Conservation (phyloP, 2,888 invertebrate species). For the Ophioninae sp. region DNA sequence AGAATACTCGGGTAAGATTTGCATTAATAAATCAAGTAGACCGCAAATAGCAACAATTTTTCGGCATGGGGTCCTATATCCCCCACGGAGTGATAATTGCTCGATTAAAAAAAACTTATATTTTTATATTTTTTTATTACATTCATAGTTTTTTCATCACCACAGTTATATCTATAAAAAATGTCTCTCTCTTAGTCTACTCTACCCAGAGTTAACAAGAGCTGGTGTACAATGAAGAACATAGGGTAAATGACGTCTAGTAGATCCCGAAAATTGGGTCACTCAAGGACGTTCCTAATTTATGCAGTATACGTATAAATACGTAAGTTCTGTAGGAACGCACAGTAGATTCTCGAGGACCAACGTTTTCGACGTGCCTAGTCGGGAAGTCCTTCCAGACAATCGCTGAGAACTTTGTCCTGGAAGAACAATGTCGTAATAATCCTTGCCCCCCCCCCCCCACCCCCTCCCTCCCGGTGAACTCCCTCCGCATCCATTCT, state of each 20-base stretch:
- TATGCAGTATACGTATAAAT: slow-evolving; percentile 1
- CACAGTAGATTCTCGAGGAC: not conserved
- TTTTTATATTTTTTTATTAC: no score
- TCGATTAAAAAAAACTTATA: no score
- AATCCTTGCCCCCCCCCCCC: slow-evolving; percentile 1
- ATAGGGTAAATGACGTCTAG: not conserved
- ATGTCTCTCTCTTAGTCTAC: not conserved
- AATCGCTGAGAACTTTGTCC: slow-evolving; percentile 34
- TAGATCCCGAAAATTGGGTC: not conserved
- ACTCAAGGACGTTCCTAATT: not conserved
- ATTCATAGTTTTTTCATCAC: no score
- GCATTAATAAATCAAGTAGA: no score
- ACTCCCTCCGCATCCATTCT: not conserved
- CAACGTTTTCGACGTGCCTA: not conserved
- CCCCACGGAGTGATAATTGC: no score
- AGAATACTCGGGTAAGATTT: no score
- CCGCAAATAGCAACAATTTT: no score
- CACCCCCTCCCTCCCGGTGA: not conserved
- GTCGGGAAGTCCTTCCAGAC: slow-evolving; percentile 28
- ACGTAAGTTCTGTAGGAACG: slow-evolving; percentile 7
- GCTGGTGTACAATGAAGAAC: not conserved
- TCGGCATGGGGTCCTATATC: no score
- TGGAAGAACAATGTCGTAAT: slow-evolving; percentile 51
- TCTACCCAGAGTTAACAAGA: not conserved
- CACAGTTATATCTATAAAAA: not conserved